Evolutionary conservation across 2,888 invertebrate species (phyloP).

Genomic region (Hedychridium roseum): DNA sequence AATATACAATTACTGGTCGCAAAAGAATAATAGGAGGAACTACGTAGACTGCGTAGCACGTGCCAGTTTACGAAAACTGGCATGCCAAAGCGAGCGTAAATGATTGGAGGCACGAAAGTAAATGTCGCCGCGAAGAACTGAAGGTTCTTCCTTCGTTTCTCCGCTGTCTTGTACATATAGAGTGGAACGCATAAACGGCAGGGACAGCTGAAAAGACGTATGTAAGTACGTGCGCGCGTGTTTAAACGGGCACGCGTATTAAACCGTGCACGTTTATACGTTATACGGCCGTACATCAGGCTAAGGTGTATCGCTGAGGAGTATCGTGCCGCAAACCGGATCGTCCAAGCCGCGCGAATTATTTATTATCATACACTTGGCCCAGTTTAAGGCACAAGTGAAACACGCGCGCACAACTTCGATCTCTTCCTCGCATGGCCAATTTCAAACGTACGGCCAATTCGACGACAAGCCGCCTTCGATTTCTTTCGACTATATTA

Average conservation of each 20-base stretch:
- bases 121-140: too few relatives aligned
- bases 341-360: conserved; percentile 35
- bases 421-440: neutral
- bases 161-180: too few relatives aligned
- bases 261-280: neutral
- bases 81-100: conserved; percentile 39
- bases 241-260: conserved; percentile 11
- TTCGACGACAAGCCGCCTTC: too few relatives aligned
- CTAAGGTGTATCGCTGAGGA: too few relatives aligned
- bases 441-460: too few relatives aligned
- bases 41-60: conserved; percentile 41
- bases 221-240: conserved; percentile 6
- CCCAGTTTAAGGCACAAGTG: conserved; percentile 35
- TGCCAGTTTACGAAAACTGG: too few relatives aligned
- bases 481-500: too few relatives aligned
- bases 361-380: conserved; percentile 48
- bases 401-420: neutral
- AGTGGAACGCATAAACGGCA: neutral
- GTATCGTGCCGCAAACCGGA: conserved; percentile 27
- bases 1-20: too few relatives aligned
- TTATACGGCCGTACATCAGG: too few relatives aligned
- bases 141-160: too few relatives aligned
- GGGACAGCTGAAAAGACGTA: conserved; percentile 17
- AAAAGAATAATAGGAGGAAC: too few relatives aligned
- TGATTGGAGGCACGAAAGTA: conserved; percentile 41